Conservation (phyloP, 1,140 invertebrate genomes). For the Drosophila kanapiae region DNA sequence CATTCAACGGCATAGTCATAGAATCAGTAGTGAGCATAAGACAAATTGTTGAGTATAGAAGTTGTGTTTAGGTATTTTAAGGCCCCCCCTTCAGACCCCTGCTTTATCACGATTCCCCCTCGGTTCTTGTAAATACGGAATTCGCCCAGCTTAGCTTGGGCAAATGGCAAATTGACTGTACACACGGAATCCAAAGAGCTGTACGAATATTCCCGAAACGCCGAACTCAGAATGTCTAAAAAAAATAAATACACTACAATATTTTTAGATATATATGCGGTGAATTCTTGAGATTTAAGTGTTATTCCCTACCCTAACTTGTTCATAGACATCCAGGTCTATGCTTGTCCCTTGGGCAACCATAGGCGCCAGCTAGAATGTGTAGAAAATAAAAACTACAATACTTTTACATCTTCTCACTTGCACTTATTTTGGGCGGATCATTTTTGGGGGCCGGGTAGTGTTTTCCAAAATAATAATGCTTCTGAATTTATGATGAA, state of each 20-base stretch:
- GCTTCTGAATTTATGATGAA: too few relatives aligned
- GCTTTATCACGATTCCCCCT: constrained; percentile 12
- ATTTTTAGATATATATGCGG: constrained; percentile 34
- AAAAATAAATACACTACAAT: constrained; percentile 27
- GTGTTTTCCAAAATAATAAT: too few relatives aligned
- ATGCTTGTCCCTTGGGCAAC: constrained; percentile 5
- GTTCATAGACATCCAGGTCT: constrained; percentile 24
- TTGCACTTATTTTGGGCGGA: background rate
- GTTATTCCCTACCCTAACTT: constrained; percentile 27
- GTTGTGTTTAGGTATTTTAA: constrained; percentile 70
- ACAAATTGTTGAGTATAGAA: constrained; percentile 75
- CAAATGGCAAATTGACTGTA: constrained; percentile 61
- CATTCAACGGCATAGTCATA: constrained; percentile 24
- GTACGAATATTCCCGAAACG: constrained; percentile 25
- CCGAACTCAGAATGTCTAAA: constrained; percentile 45
- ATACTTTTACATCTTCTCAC: constrained; percentile 19
- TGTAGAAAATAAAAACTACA: constrained; percentile 31
- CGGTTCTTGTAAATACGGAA: constrained; percentile 63
- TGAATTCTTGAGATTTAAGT: constrained; percentile 38
- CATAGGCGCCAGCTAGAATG: constrained; percentile 18
- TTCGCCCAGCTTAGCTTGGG: constrained; percentile 25
- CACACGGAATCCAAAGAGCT: constrained; percentile 53
- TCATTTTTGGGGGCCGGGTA: too few relatives aligned
- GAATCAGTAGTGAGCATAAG: constrained; percentile 66
- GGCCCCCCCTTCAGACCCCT: constrained; percentile 16